phyloP scores from a whole-genome alignment of 2,888 invertebrate genomes.

The Oeneis ivallda region DNA sequence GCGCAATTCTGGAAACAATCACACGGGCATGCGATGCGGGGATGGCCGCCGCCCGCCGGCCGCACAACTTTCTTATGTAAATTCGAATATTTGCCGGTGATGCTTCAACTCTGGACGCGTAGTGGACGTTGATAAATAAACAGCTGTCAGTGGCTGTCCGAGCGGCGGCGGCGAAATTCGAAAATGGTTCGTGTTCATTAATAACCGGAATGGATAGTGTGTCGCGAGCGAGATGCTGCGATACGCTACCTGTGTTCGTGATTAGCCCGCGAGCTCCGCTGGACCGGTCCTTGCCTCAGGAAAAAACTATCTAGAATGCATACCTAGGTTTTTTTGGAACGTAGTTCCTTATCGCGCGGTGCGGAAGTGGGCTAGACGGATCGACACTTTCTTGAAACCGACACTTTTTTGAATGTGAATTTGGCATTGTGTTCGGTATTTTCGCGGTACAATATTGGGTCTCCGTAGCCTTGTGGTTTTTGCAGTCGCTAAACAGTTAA shows the following conservation, averaged over 20 bases:
- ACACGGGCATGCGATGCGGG: slow-evolving; percentile 41
- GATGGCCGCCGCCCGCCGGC: slow-evolving; percentile 35
- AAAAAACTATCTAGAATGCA: slow-evolving; percentile 13
- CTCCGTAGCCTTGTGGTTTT: too few relatives aligned
- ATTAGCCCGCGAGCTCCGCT: slow-evolving; percentile 47
- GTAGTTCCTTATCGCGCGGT: too few relatives aligned
- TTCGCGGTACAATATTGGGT: too few relatives aligned
- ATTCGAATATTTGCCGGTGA: slow-evolving; percentile 63
- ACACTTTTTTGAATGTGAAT: too few relatives aligned
- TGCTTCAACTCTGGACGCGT: slow-evolving; percentile 41
- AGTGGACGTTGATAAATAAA: slow-evolving; percentile 72
- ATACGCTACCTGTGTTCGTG: slow-evolving; percentile 72
- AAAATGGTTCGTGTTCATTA: slow-evolving; percentile 64
- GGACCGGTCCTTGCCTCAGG: slow-evolving; percentile 28
- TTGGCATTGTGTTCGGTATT: too few relatives aligned
- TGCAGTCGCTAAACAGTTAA: too few relatives aligned
- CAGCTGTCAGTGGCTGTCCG: slow-evolving; percentile 67
- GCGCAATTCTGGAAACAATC: slow-evolving; percentile 49
- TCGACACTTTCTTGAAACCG: too few relatives aligned
- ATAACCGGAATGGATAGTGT: slow-evolving; percentile 68
- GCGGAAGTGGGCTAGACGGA: too few relatives aligned
- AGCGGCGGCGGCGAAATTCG: slow-evolving; percentile 62
- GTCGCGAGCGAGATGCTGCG: slow-evolving; percentile 60
- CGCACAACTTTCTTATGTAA: slow-evolving; percentile 50
- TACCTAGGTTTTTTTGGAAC: neutral